Conservation (phyloP, 2,888 invertebrate species). For the Nesidiocoris tenuis region DNA sequence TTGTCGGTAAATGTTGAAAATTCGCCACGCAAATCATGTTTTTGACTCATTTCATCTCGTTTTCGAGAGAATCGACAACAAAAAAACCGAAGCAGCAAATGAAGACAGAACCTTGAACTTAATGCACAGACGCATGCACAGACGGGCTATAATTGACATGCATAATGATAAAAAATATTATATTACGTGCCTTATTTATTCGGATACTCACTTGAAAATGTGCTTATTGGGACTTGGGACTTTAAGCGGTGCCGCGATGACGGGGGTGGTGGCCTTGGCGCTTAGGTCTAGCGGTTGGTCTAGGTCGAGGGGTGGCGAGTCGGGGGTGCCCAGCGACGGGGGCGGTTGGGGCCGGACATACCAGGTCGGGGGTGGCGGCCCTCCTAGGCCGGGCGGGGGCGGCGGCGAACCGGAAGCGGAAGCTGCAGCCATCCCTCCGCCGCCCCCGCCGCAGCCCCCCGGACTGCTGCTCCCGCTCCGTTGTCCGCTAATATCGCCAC, state of each 20-base stretch:
- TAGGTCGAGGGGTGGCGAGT: constrained; percentile 53
- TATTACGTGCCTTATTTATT: background rate
- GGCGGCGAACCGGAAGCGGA: constrained; percentile 46
- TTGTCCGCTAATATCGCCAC: constrained; percentile 39
- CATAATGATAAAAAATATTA: constrained; percentile 1
- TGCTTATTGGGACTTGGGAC: constrained; percentile 56
- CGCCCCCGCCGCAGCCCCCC: constrained; percentile 39
- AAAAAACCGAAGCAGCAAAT: constrained; percentile 30
- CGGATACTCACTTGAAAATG: constrained; percentile 68
- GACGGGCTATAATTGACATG: constrained; percentile 39
- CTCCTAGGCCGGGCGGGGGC: constrained; percentile 23
- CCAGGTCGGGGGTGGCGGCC: constrained; percentile 30
- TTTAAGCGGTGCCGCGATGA: constrained; percentile 51
- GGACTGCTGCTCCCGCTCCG: constrained; percentile 45
- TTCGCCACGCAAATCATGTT: constrained; percentile 30
- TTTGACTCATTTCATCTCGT: constrained; percentile 10
- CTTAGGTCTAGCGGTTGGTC: constrained; percentile 86
- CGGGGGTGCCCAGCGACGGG: constrained; percentile 31
- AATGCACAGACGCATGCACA: constrained; percentile 34
- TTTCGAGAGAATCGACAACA: background rate
- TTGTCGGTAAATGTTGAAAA: too few species aligned
- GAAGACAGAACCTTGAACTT: constrained; percentile 33
- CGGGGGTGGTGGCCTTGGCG: constrained; percentile 58
- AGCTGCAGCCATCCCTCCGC: constrained; percentile 45
- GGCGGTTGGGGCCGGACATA: constrained; percentile 52